Evolutionary conservation across 2,888 invertebrate species (phyloP).

Genomic region (Eupithecia vulgata): DNA sequence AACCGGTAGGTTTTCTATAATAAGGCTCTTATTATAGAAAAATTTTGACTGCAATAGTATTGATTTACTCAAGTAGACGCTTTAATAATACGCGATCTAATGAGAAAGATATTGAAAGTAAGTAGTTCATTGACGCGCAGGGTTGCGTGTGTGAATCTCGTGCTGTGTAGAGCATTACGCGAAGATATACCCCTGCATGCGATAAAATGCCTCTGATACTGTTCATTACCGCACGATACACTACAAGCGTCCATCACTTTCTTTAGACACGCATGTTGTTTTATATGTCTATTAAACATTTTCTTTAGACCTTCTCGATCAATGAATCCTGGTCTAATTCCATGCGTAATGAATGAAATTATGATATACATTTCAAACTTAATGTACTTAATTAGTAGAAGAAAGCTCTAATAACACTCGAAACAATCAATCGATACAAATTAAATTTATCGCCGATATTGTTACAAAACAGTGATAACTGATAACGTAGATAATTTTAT

Average conservation of each 20-base stretch:
- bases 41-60: not conserved
- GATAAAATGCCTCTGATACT: slow-evolving; percentile 51
- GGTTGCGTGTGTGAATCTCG: slow-evolving; percentile 52
- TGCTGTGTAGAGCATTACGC: slow-evolving; percentile 32
- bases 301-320: not conserved
- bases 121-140: slow-evolving; percentile 34
- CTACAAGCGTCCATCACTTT: slow-evolving; percentile 55
- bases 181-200: slow-evolving; percentile 51
- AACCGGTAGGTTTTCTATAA: too few species aligned
- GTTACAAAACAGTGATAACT: not conserved
- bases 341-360: too few species aligned
- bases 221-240: slow-evolving; percentile 47
- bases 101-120: slow-evolving; percentile 47
- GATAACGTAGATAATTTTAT: slow-evolving; percentile 45
- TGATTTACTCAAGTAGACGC: not conserved
- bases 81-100: slow-evolving; percentile 26
- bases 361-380: not conserved
- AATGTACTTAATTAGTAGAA: not conserved
- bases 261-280: slow-evolving; percentile 49
- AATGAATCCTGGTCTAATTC: not conserved
- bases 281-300: slow-evolving; percentile 28
- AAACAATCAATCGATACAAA: not conserved
- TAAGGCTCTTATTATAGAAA: too few species aligned
- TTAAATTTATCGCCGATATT: not conserved
- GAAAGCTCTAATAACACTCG: not conserved